Base-by-base conservation (phyloP, 2,113 vertebrate genomes). In the Catagonus wagneri region DNA sequence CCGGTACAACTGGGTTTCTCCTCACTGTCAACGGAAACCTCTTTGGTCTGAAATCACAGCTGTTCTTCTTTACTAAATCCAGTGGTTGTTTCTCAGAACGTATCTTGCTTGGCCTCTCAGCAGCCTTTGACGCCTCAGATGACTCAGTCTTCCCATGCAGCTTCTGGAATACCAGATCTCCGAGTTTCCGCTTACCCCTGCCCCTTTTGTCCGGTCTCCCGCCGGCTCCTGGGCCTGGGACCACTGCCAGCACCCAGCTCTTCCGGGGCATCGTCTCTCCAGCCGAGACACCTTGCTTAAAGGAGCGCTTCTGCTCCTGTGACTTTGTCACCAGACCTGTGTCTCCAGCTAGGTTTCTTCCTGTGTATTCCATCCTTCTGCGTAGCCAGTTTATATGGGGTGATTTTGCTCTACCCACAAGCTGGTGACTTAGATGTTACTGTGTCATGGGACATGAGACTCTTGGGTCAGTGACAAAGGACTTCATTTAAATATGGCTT, bases 131-230 rank as follows among this genome's bases (percentile, higher is more conserved):
- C 27, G 25, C 81, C 27, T 27, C 58, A 36, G 44, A n/a, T 76
- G 50, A 56, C 4, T 66, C 17, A 4, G 0, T n/a, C 29, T 65
- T 4, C 36, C 20, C 27, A 2, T 17, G 84, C 23, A 32, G 25
- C 50, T 84, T 19, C 60, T 19, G 6, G 32, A 50, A 19, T 80
- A 7, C 1, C 16, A 4, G n/a, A 25, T 92, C 17, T 29, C 6
- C 3, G 56, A 69, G 16, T 54, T 54, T 74, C 32, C 3, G 1
- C 91, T 39, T 25, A 13, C 7, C 15, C 50, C 44, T 23, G 69
- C 44, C 25, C 75, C n/a, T 17, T 22, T 44, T 19, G 13, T 5
- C 10, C 10, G 13, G n/a, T 23, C 17, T 65, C 7, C 2, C 1
- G 25, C 6, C 13, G 32, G 10, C 6, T 34, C 66, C 12, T 74